A percentile compares a stretch with the other conserved stretches of the same genome.
Evolutionary conservation across 2,113 vertebrate genomes (phyloP).

Genomic region (Garra rufa): DNA sequence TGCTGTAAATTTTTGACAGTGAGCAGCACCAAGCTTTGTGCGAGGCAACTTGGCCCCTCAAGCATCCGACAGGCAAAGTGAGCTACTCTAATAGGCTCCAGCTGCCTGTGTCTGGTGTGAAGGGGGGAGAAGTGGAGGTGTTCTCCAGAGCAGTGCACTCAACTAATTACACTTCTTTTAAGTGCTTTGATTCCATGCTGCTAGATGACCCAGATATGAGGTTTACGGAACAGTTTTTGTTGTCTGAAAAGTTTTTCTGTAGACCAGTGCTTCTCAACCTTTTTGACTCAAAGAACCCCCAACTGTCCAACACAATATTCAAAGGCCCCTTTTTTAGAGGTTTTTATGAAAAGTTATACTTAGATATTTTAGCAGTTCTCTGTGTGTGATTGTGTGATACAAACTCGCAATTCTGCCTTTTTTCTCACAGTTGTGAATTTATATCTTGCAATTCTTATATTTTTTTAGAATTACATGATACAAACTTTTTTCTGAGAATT

Average conservation of each 20-base stretch:
- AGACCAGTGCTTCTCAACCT: not conserved
- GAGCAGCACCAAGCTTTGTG: constrained; percentile 55
- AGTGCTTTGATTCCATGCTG: constrained; percentile 64
- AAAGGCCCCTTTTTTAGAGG: no score
- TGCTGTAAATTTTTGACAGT: constrained; percentile 34
- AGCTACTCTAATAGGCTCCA: constrained; percentile 59
- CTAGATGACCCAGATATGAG: constrained; percentile 72
- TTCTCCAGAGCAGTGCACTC: constrained; percentile 55
- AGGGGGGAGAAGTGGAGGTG: constrained; percentile 52
- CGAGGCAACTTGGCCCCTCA: constrained; percentile 56
- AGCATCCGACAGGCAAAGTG: constrained; percentile 53
- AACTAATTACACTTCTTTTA: constrained; percentile 68
- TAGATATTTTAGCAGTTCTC: no score
- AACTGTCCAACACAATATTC: no score
- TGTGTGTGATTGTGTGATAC: no score
- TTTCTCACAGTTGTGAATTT: no score
- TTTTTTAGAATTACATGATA: no score
- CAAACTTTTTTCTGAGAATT: no score
- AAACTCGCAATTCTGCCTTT: no score
- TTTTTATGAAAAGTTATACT: no score
- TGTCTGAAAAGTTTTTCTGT: constrained; percentile 22
- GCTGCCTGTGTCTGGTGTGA: constrained; percentile 57
- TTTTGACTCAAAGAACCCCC: not conserved
- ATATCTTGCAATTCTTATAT: no score
- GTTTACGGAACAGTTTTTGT: constrained; percentile 44